Evolutionary conservation across 2,113 vertebrate species (phyloP).

Genomic region (Girardinichthys multiradiatus): DNA sequence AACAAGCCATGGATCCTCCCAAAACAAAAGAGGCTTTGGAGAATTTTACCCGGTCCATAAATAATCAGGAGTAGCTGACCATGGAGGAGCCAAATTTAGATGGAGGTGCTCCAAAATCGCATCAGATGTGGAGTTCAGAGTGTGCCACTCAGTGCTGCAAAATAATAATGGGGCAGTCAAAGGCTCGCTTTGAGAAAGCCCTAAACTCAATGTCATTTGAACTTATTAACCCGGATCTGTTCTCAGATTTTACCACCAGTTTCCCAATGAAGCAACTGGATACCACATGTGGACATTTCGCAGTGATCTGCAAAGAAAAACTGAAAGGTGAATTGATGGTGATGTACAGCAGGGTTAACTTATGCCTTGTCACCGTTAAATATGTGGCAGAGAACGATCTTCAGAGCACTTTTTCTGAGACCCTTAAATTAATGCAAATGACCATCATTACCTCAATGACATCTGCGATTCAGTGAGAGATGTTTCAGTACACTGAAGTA

Average conservation of each 20-base stretch:
- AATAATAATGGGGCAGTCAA: neutral
- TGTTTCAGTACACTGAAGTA: neutral
- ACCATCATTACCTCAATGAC: too few species aligned
- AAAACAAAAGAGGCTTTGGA: neutral
- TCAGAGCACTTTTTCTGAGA: neutral
- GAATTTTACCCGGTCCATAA: neutral
- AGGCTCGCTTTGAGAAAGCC: neutral
- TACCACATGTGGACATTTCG: neutral
- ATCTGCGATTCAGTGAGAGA: too few species aligned
- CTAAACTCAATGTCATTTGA: neutral
- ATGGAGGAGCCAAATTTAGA: neutral
- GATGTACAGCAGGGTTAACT: neutral
- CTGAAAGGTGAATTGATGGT: constrained; percentile 1
- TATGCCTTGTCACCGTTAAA: too few species aligned
- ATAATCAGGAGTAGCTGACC: neutral
- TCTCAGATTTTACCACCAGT: neutral
- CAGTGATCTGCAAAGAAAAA: neutral
- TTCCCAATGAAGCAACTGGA: neutral
- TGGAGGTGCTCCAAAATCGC: neutral
- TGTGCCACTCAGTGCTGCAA: neutral
- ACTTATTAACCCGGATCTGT: neutral
- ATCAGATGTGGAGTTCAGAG: neutral
- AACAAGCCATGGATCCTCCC: neutral
- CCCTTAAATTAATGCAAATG: too few species aligned
- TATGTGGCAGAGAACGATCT: neutral